These are phyloP conservation scores for Centropus unirufus DNA, from an alignment of 2,113 vertebrate species.

Conservation along the genomic window DNA sequence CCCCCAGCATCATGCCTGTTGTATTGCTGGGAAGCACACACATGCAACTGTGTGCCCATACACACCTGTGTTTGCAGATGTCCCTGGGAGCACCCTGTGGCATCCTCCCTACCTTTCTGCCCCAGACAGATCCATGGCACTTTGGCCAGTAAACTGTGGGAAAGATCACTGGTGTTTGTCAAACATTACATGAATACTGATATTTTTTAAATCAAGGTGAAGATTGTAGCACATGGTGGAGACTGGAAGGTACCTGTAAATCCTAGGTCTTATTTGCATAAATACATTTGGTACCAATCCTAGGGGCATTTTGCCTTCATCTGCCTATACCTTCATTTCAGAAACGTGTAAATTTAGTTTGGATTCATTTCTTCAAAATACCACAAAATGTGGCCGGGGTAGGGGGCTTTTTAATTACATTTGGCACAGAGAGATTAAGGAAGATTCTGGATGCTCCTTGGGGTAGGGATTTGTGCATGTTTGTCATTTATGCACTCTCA, in stretches of 20 bases:
- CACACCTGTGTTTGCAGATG: background rate
- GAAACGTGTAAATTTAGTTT: conserved; percentile 37
- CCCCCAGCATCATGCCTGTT: background rate
- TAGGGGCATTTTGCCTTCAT: conserved; percentile 27
- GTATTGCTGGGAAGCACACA: background rate
- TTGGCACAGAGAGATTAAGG: background rate
- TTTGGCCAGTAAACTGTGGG: background rate
- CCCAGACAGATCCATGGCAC: background rate
- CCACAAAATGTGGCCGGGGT: background rate
- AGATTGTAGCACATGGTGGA: background rate
- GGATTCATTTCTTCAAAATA: background rate
- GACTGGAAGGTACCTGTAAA: conserved; percentile 40
- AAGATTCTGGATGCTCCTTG: background rate
- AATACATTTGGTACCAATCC: conserved; percentile 7
- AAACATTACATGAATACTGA: conserved; percentile 14
- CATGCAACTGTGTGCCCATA: accelerated
- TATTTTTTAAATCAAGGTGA: conserved; percentile 19
- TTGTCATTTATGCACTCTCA: background rate
- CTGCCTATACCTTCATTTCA: background rate
- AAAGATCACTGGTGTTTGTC: background rate
- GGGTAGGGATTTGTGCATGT: background rate
- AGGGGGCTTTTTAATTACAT: background rate
- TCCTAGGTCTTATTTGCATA: conserved; percentile 46
- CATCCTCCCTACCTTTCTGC: background rate
- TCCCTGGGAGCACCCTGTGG: background rate